Conservation (phyloP, 2,888 invertebrate species). For the Drosophila meridiana region DNA sequence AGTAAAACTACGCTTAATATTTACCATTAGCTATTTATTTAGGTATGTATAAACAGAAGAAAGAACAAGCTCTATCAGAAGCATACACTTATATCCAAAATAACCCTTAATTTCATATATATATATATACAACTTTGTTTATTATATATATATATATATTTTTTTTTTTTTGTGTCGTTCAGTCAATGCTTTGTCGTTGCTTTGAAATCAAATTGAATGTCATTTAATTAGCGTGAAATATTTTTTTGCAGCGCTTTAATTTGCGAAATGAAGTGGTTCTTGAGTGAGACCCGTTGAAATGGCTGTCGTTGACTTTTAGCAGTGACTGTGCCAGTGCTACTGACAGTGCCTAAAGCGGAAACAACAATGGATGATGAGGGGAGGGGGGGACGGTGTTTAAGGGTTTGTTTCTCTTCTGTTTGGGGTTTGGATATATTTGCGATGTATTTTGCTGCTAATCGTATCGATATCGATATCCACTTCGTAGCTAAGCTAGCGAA, state of each 20-base stretch:
- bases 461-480: slow-evolving; percentile 39
- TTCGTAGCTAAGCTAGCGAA: slow-evolving; percentile 28
- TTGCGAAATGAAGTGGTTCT: slow-evolving; percentile 71
- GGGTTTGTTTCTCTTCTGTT: neutral
- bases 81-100: too few relatives aligned
- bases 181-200: neutral
- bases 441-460: slow-evolving; percentile 15
- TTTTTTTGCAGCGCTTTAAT: slow-evolving; percentile 68
- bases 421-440: slow-evolving; percentile 22
- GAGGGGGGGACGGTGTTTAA: neutral
- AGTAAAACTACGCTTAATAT: too few relatives aligned
- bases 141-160: neutral
- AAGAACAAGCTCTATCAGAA: too few relatives aligned
- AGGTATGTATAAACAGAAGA: too few relatives aligned
- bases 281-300: slow-evolving; percentile 33
- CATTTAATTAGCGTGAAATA: slow-evolving; percentile 77
- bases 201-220: slow-evolving; percentile 50
- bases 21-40: too few relatives aligned
- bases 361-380: neutral
- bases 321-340: slow-evolving; percentile 7
- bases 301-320: slow-evolving; percentile 34
- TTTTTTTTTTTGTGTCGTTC: neutral
- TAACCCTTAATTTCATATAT: too few relatives aligned
- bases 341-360: slow-evolving; percentile 1
- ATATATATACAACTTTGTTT: too few relatives aligned